These are phyloP conservation scores for Callospermophilus lateralis DNA, from an alignment of 2,113 vertebrate genomes.

Conservation along the genomic window DNA sequence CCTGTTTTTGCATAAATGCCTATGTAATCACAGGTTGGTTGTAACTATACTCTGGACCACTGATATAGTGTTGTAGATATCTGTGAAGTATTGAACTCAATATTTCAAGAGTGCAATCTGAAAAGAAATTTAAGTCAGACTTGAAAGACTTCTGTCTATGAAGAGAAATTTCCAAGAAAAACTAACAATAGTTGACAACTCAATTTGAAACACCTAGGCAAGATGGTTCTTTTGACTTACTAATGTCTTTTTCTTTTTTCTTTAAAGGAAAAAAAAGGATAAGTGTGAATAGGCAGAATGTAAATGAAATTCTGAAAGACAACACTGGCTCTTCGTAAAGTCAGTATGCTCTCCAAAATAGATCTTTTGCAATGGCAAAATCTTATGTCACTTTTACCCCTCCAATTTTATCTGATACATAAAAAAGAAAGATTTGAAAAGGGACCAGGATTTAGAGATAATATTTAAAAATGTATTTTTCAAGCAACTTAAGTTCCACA, in stretches of 20 bases:
- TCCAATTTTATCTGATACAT: background rate
- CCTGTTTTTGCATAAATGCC: conserved; percentile 62
- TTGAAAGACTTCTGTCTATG: conserved; percentile 70
- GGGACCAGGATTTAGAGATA: background rate
- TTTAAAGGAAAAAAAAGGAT: background rate
- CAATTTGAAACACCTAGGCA: conserved; percentile 40
- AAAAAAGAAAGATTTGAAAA: background rate
- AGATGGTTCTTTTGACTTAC: conserved; percentile 24
- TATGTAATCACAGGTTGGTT: conserved; percentile 72
- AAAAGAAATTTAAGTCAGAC: conserved; percentile 73
- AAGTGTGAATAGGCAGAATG: background rate
- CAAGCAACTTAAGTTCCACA: background rate
- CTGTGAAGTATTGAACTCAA: conserved; percentile 71
- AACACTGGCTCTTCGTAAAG: conserved; percentile 14
- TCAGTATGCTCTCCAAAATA: conserved; percentile 25
- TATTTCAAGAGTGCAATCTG: conserved; percentile 67
- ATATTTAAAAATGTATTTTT: conserved; percentile 21
- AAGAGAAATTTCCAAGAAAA: conserved; percentile 53
- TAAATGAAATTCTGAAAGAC: conserved; percentile 39
- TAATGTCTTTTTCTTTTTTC: background rate
- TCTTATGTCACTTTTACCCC: background rate
- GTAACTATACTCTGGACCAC: conserved; percentile 78
- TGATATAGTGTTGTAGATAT: conserved; percentile 69
- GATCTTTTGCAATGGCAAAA: background rate
- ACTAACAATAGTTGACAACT: conserved; percentile 58